phyloP scores from a whole-genome alignment of 1,140 invertebrate species.

The Apis florea region DNA sequence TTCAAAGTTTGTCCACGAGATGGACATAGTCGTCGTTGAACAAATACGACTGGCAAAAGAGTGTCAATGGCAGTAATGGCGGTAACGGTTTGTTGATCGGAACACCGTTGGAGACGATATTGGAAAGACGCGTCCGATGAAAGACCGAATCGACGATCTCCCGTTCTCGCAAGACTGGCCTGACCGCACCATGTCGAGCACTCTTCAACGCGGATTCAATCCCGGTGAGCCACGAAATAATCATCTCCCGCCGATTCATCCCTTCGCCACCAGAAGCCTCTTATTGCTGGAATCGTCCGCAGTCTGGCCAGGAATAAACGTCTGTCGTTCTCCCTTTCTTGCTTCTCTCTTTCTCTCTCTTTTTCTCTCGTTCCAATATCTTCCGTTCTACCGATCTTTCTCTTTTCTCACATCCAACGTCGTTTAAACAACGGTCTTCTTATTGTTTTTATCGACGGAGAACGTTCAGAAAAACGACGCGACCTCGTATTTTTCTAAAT shows the following conservation, averaged over 20 bases:
- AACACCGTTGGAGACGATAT: slow-evolving; percentile 37
- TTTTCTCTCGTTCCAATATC: slow-evolving; percentile 33
- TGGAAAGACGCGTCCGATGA: slow-evolving; percentile 63
- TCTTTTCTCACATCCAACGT: slow-evolving; percentile 43
- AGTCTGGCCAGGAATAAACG: slow-evolving; percentile 61
- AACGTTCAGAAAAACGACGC: neutral
- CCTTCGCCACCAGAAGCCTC: slow-evolving; percentile 74
- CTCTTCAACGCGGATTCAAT: slow-evolving; percentile 78
- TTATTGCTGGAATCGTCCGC: slow-evolving; percentile 63
- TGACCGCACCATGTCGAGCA: slow-evolving; percentile 72
- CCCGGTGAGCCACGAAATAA: slow-evolving; percentile 76
- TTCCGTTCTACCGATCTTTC: slow-evolving; percentile 17
- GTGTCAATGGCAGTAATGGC: slow-evolving; percentile 5
- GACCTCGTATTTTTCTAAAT: neutral
- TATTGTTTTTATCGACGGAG: too few species aligned
- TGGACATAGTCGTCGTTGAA: too few species aligned
- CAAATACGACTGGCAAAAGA: neutral
- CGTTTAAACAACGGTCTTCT: neutral
- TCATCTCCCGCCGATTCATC: slow-evolving; percentile 74
- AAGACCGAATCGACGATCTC: slow-evolving; percentile 71
- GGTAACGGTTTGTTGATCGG: slow-evolving; percentile 24
- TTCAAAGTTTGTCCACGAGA: neutral
- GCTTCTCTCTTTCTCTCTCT: slow-evolving; percentile 47
- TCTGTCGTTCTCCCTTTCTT: slow-evolving; percentile 54
- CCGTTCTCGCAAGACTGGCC: slow-evolving; percentile 66